phyloP scores from a whole-genome alignment of 1,140 invertebrate genomes.

The Araneus ventricosus region DNA sequence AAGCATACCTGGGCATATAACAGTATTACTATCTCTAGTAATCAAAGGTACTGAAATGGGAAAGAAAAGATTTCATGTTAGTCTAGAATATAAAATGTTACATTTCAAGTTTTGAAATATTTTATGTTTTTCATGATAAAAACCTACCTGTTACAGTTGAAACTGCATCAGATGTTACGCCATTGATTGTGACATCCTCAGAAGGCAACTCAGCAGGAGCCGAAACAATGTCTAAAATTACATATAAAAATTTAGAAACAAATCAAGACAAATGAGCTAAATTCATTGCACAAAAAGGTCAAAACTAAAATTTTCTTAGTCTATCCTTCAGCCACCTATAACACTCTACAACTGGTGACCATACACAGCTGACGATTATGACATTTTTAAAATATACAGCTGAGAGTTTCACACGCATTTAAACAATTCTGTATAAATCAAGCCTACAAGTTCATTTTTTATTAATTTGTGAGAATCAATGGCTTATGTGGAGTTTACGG shows the following conservation, averaged over 20 bases:
- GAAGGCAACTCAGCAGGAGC: slow-evolving; percentile 59
- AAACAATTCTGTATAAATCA: too few relatives aligned
- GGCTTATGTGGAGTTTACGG: too few relatives aligned
- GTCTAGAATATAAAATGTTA: not conserved
- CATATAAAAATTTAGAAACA: not conserved
- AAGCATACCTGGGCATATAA: slow-evolving; percentile 33
- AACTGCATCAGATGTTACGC: slow-evolving; percentile 33
- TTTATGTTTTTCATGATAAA: not conserved
- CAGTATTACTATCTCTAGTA: not conserved
- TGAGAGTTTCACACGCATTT: too few relatives aligned
- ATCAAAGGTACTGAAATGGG: slow-evolving; percentile 45
- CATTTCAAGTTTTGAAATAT: not conserved
- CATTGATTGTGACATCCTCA: not conserved
- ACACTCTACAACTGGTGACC: too few relatives aligned
- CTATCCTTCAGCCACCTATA: not conserved
- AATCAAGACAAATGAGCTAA: not conserved
- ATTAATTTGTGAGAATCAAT: too few relatives aligned
- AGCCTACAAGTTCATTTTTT: too few relatives aligned
- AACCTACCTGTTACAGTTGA: slow-evolving; percentile 36
- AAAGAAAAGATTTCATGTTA: not conserved
- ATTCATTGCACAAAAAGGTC: not conserved
- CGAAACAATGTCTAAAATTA: slow-evolving; percentile 62
- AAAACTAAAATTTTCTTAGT: not conserved
- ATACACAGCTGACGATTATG: too few relatives aligned
- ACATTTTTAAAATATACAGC: too few relatives aligned